phyloP scores from a whole-genome alignment of 2,888 invertebrate species.

The Heliconius erato region DNA sequence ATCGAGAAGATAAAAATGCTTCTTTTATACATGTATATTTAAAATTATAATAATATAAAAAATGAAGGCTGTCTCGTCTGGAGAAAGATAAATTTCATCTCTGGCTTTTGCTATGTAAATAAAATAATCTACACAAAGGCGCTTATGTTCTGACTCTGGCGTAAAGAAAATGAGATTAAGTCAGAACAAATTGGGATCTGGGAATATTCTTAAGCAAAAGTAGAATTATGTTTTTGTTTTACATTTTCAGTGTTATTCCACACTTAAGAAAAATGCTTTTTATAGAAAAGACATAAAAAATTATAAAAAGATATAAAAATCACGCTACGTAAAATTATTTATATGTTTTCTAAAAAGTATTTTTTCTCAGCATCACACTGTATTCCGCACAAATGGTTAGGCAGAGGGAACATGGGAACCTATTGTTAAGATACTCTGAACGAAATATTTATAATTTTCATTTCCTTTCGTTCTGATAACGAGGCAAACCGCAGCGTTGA shows the following conservation, averaged over 20 bases:
- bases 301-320: too few relatives aligned
- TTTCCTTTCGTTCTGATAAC: too few relatives aligned
- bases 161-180: constrained; percentile 5
- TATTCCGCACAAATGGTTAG: too few relatives aligned
- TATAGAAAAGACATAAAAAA: too few relatives aligned
- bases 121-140: constrained; percentile 12
- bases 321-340: too few relatives aligned
- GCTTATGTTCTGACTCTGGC: not conserved
- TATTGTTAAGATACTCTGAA: too few relatives aligned
- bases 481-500: too few relatives aligned
- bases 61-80: not conserved
- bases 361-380: too few relatives aligned
- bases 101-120: not conserved
- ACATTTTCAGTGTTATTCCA: not conserved
- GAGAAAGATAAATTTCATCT: not conserved
- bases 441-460: too few relatives aligned
- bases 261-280: too few relatives aligned
- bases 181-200: not conserved
- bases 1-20: not conserved
- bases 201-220: not conserved
- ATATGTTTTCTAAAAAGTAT: too few relatives aligned
- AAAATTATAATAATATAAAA: not conserved
- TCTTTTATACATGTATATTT: not conserved
- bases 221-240: not conserved
- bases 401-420: too few relatives aligned